Conservation (phyloP, 1,140 invertebrate species). For the Archivesica marissinica region DNA sequence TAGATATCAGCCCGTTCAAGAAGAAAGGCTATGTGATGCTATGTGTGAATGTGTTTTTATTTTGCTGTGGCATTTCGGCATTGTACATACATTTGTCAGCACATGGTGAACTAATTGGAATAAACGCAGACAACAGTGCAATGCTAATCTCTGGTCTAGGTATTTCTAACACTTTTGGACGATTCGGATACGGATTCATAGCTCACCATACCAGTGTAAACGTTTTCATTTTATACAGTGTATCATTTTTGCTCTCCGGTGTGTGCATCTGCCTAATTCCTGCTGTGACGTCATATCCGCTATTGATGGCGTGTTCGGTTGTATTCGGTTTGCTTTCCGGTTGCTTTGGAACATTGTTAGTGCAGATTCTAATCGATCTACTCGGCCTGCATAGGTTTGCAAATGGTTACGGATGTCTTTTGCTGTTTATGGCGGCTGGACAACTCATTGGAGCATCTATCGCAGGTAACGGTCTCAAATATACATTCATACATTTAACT, state of each 20-base stretch:
- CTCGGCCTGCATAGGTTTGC: constrained; percentile 65
- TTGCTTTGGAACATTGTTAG: constrained; percentile 66
- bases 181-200: constrained; percentile 56
- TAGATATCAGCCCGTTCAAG: constrained; percentile 64
- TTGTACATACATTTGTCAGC: constrained; percentile 67
- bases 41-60: constrained; percentile 64
- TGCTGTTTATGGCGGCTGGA: constrained; percentile 68
- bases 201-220: constrained; percentile 52
- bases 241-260: constrained; percentile 55
- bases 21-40: constrained; percentile 64
- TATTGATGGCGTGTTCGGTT: constrained; percentile 54
- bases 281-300: constrained; percentile 33
- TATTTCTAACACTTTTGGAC: constrained; percentile 75
- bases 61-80: constrained; percentile 69
- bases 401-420: constrained; percentile 68
- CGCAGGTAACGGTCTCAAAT: constrained; percentile 60
- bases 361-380: constrained; percentile 61
- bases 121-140: constrained; percentile 83
- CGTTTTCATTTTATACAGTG: constrained; percentile 61
- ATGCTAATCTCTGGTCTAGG: constrained; percentile 95
- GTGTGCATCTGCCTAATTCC: constrained; percentile 58
- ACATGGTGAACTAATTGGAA: constrained; percentile 53
- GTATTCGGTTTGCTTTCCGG: constrained; percentile 69
- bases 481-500: too few species aligned
- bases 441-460: constrained; percentile 65